These are phyloP conservation scores for Therioaphis trifolii DNA, from an alignment of 2,888 invertebrate genomes.

Conservation along the genomic window DNA sequence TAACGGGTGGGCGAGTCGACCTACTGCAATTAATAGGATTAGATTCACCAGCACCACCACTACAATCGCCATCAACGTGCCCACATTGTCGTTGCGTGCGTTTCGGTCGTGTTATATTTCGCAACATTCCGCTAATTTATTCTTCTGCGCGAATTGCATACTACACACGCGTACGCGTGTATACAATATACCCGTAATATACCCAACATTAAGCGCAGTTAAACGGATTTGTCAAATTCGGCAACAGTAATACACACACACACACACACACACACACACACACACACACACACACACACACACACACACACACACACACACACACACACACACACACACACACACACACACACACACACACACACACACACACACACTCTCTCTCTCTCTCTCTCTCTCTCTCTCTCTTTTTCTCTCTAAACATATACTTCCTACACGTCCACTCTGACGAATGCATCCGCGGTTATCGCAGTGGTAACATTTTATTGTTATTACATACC, in stretches of 20 bases:
- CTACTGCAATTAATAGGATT: constrained; percentile 55
- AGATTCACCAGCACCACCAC: no score
- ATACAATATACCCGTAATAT: not conserved
- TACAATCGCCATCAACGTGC: not conserved
- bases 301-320: no score
- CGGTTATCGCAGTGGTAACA: no score
- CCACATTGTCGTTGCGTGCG: not conserved
- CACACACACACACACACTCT: no score
- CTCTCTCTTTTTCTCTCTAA: no score
- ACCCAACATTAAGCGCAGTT: constrained; percentile 30
- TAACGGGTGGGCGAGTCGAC: constrained; percentile 15
- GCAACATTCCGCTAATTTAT: constrained; percentile 41
- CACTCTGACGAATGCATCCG: no score
- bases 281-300: no score
- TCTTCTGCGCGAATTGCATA: constrained; percentile 19
- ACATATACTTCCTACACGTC: no score
- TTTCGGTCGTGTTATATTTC: constrained; percentile 38
- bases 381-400: no score
- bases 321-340: no score
- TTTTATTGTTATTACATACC: no score
- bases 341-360: no score
- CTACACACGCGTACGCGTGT: not conserved
- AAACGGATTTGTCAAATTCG: constrained; percentile 50
- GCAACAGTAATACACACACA: constrained; percentile 11
- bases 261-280: not conserved